These are phyloP conservation scores for Epiblema foenella DNA, from an alignment of 2,888 invertebrate species.

Conservation along the genomic window DNA sequence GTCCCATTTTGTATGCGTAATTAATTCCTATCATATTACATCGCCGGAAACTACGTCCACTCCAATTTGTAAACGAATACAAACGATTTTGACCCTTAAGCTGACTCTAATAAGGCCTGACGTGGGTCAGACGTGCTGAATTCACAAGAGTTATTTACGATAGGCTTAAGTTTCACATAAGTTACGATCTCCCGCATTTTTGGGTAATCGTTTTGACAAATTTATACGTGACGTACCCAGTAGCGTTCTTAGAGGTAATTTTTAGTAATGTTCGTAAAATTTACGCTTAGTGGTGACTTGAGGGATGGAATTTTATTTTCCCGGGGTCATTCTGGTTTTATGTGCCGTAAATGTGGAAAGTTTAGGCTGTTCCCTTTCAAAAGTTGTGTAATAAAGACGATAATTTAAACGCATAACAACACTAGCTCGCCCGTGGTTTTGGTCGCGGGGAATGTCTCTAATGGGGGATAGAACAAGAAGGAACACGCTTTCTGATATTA, in stretches of 20 bases:
- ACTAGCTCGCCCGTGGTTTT: slow-evolving; percentile 1
- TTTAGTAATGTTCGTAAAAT: slow-evolving; percentile 19
- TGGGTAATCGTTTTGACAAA: slow-evolving; percentile 64
- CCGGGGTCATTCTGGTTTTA: slow-evolving; percentile 21
- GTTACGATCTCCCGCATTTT: slow-evolving; percentile 60
- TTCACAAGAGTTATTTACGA: slow-evolving; percentile 55
- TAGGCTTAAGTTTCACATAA: slow-evolving; percentile 58
- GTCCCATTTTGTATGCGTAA: slow-evolving; percentile 67
- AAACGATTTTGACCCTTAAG: slow-evolving; percentile 51
- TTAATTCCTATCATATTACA: slow-evolving; percentile 65
- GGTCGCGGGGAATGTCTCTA: slow-evolving; percentile 7
- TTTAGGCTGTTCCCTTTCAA: slow-evolving; percentile 25
- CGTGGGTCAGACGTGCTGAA: slow-evolving; percentile 37
- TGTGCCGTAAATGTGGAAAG: slow-evolving; percentile 34
- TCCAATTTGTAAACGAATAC: slow-evolving; percentile 43
- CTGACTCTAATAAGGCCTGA: slow-evolving; percentile 48
- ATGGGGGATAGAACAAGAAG: neutral
- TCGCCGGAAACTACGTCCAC: slow-evolving; percentile 52
- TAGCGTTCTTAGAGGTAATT: slow-evolving; percentile 49
- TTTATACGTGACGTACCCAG: slow-evolving; percentile 64
- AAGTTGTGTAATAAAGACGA: slow-evolving; percentile 25
- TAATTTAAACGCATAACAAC: slow-evolving; percentile 26
- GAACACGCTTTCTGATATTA: neutral
- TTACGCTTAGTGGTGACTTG: slow-evolving; percentile 17
- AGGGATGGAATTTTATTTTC: slow-evolving; percentile 25